Base-by-base conservation (phyloP, 2,113 vertebrate genomes). In the Neomonachus schauinslandi region DNA sequence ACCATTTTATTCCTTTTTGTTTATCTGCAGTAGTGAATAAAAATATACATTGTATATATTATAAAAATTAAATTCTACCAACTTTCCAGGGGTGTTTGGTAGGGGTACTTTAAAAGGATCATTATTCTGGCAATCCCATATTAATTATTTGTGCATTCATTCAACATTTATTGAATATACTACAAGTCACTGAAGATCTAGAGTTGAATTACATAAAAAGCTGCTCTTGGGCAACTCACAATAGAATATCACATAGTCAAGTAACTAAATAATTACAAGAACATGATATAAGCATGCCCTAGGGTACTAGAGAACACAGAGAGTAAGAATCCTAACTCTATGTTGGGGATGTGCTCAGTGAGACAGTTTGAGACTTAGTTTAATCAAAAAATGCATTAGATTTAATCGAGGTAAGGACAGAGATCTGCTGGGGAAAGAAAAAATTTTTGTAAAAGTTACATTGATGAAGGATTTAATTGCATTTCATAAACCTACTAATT, bases 111-210 rank as follows among this genome's bases (percentile, higher is more conserved):
- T 26, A 69, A 69, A n/a, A 12, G 12, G 14, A 28, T 26, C 7
- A 72, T 46, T 53, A 55, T 61, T 16, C 39, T 95, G 15, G 10
- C 16, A 79, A 63, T 63, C 76, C 15, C 18, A 39, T 14, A 88
- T 46, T 90, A 86, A 49, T 74, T 71, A 87, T 80, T 74, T 28
- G 72, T 67, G 72, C 63, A 94, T 65, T 80, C 49, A 90, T 91
- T 28, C n/a, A 69, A 71, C 28, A 65, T 83, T n/a, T 94, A 89
- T 26, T 71, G 59, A 94, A 57, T 57, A 72, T 0, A 61, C 5
- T 91, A 19, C 53, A 79, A 69, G 28, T 81, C 59, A 57, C 46
- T 24, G 16, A 84, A 36, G 19, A 36, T 92, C n/a, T 55, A 80
- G 0, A 63, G 33, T 26, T 67, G 9, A 77, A 53, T 74, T 91